Evolutionary conservation across 2,113 vertebrate genomes (phyloP), one percentile per base, ranked within the genome.

Genomic region (Ammodytes marinus): DNA sequence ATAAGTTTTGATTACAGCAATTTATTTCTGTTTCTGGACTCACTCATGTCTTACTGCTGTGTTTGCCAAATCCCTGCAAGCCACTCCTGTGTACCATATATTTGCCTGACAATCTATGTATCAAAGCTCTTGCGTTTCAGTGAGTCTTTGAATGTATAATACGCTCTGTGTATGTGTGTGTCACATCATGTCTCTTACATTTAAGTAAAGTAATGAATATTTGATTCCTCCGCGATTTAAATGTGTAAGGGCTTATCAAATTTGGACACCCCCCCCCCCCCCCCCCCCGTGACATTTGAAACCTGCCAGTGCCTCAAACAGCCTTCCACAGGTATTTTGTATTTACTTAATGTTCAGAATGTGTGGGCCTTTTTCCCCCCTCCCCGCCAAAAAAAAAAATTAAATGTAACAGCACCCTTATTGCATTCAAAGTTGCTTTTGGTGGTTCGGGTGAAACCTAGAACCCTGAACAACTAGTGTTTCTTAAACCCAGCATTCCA

Each of bases 81-180:
- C 35, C 40, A 49, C 47, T 80, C 57, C 76, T 59, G 19, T 77
- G 55, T 79, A 45, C 14, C 15, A 0, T 79, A 43, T 85, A 67
- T 82, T 88, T 89, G 91, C 90, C 72, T 88, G 94, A 95, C 94
- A 95, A 94, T 95, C 93, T 86, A 65, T 83, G 15, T 54, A 63
- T 39, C 58, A 68, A 49, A 84, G 59, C 58, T 63, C 63, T 80
- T 74, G 54, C 53, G 13, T 74, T 74, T 91, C 70, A 79, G 68
- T 46, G 64, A 83, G 55, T 46, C n/a, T 91, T 77, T 93, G 85
- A 91, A 90, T 91, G 74, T 93, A 77, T 69, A 45, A 55, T 74
- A 75, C 7, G 3, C 27, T 27, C 27, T 76, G 39, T 63, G 17
- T 27, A 27, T 27, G 14, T 19, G 49, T 76, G 76, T 82, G 79